Base-by-base conservation (phyloP, 2,888 invertebrate genomes). In the Mactromeris polynyma region DNA sequence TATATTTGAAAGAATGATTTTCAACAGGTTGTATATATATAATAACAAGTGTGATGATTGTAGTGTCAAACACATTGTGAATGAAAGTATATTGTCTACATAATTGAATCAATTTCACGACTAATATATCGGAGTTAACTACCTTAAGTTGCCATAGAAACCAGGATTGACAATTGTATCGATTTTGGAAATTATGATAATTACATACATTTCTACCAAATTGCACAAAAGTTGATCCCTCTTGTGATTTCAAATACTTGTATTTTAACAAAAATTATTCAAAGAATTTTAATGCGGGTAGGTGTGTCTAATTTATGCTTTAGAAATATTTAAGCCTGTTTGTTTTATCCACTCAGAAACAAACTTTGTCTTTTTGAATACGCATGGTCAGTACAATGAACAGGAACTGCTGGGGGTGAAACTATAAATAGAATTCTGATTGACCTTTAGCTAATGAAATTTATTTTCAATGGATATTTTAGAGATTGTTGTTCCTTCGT, bases 1-100 rank as follows among this genome's bases (percentile, higher is more conserved):
- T 64, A 64, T n/a, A 26, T n/a, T 26, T 64, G 58, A n/a, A n/a
- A 64, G 58, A 64, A 64, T 64, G 58, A 9, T 64, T 26, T 26
- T 64, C 58, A 64, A 73, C 36, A 73, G 19, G 73, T 73, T 73
- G 73, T 73, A 73, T 11, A 73, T 73, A 73, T 33, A 33, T 31
- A 36, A 73, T 33, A 33, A 26, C 17, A 14, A 19, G 19, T 36
- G 73, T 73, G 73, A 33, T 33, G 33, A 31, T 17, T 36, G 19
- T 36, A 19, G 73, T 73, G 73, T 73, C 73, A 36, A 73, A 73
- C 73, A 73, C 73, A 73, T 33, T 4, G 17, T 73, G 73, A 19
- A 73, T 73, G 73, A 31, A 73, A 36, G 73, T 17, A 36, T 73
- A 17, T 17, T 33, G 33, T 73, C 26, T 26, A 11, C 26, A 64